Evolutionary conservation across 2,888 invertebrate genomes (phyloP), one percentile per base, ranked within the genome.

Genomic region (Ophonus ardosiacus): DNA sequence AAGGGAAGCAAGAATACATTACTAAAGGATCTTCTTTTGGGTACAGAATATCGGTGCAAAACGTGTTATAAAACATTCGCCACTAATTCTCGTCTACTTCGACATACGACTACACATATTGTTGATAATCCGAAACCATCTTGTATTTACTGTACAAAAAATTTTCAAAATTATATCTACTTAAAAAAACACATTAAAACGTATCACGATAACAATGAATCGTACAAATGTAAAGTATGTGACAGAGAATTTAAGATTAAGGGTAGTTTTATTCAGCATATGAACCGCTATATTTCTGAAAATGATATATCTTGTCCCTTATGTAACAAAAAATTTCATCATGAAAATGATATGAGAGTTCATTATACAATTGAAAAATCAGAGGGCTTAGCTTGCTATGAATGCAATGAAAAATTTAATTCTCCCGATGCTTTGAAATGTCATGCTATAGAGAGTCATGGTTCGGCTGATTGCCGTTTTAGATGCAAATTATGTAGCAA

Each of bases 91-190:
- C 13, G 21, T 57, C 18, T 84, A 15, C 43, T 24, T 5, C 68
- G 84, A 84, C 68, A 85, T 65, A 57, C 79, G 13, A 8, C 57
- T 7, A 71, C 7, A 40, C 71, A 81, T 21, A 24, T 57, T 31
- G 51, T 79, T 71, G 65, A 80, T 79, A 79, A 82, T 79, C 76
- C 84, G 82, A 88, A 86, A 74, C 43, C 68, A 38, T 24, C 86
- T 74, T 13, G 88, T 40, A 85, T 51, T 13, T 13, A 51, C 87
- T 68, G 87, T 86, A 87, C 82, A 87, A 86, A 76, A 85, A 8
- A 78, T 13, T 88, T 89, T 65, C 88, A 88, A 84, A 86, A 86
- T 8, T 87, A 87, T 81, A 84, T 87, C 21, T 86, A 86, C 74
- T 68, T 89, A 5, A 80, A 81, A 6, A 84, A 85, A 6, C 89